Conservation (phyloP, 37 sponge, comb jelly and placozoan genomes). For the Lycopodina hypogea region DNA sequence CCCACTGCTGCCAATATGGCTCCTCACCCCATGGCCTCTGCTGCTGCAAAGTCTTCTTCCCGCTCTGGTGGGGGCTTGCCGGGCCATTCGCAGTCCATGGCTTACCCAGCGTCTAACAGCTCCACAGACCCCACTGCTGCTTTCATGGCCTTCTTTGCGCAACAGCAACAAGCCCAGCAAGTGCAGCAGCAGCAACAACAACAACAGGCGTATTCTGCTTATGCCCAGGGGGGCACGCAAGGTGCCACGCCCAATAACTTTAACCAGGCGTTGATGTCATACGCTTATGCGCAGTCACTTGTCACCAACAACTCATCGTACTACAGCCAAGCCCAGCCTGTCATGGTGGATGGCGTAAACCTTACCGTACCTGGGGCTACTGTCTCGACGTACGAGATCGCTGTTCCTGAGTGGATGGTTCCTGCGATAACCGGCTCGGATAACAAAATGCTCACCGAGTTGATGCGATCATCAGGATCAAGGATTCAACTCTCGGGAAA, state of each 20-base stretch:
- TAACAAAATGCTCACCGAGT: constrained; percentile 53
- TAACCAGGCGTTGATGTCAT: constrained; percentile 36
- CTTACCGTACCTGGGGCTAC: constrained; percentile 69
- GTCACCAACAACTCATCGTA: constrained; percentile 27
- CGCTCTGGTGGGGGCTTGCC: background rate
- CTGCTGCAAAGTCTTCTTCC: background rate
- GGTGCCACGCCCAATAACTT: background rate
- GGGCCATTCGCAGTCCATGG: background rate
- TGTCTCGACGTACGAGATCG: constrained; percentile 69
- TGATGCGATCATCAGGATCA: constrained; percentile 59
- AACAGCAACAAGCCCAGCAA: constrained; percentile 23
- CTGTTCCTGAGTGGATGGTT: constrained; percentile 74
- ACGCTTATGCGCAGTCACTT: constrained; percentile 54
- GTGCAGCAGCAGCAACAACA: constrained; percentile 15
- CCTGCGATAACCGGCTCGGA: constrained; percentile 55
- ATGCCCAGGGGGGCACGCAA: background rate
- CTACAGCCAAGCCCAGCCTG: constrained; percentile 30
- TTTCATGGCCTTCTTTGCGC: constrained; percentile 16
- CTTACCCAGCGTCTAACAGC: background rate
- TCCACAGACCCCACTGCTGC: constrained; percentile 7
- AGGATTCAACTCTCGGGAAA: constrained; percentile 60
- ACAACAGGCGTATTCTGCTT: background rate
- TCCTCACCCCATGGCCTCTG: background rate
- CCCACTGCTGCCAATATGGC: background rate
- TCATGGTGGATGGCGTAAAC: constrained; percentile 66